phyloP scores from a whole-genome alignment of 2,888 invertebrate species.

The Isoperla grammatica region DNA sequence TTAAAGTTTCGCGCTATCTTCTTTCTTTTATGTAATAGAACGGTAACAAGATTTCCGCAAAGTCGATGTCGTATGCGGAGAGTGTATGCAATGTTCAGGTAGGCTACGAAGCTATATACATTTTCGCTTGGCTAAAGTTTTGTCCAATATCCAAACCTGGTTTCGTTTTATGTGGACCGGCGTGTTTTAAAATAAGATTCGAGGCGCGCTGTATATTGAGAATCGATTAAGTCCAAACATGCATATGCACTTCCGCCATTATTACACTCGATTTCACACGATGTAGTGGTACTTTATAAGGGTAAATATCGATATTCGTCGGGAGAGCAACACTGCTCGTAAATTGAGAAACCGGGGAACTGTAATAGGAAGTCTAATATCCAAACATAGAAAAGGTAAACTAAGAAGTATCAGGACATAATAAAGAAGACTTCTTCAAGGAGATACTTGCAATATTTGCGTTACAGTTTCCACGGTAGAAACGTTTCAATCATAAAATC shows the following conservation, averaged over 20 bases:
- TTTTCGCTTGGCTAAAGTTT: not conserved
- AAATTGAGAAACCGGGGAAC: too few relatives aligned
- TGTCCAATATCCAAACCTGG: not conserved
- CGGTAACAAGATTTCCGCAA: constrained; percentile 18
- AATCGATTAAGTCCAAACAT: constrained; percentile 10
- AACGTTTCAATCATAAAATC: too few relatives aligned
- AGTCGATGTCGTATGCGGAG: not conserved
- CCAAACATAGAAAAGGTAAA: too few relatives aligned
- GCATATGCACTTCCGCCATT: constrained; percentile 17
- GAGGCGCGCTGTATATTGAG: not conserved
- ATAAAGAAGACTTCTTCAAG: too few relatives aligned
- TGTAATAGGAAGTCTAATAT: too few relatives aligned
- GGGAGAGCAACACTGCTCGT: too few relatives aligned
- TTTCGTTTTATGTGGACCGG: constrained; percentile 1
- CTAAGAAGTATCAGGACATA: too few relatives aligned
- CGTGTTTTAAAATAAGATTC: constrained; percentile 11
- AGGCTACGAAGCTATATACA: not conserved
- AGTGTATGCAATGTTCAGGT: constrained; percentile 14
- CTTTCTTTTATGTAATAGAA: constrained; percentile 11
- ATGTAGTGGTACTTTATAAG: too few relatives aligned
- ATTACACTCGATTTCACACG: constrained; percentile 13
- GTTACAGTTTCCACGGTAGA: too few relatives aligned
- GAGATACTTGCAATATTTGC: too few relatives aligned
- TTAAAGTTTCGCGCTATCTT: constrained; percentile 6
- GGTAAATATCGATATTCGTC: too few relatives aligned